phyloP scores from a whole-genome alignment of 2,113 vertebrate species.

The Chloropsis hardwickii region DNA sequence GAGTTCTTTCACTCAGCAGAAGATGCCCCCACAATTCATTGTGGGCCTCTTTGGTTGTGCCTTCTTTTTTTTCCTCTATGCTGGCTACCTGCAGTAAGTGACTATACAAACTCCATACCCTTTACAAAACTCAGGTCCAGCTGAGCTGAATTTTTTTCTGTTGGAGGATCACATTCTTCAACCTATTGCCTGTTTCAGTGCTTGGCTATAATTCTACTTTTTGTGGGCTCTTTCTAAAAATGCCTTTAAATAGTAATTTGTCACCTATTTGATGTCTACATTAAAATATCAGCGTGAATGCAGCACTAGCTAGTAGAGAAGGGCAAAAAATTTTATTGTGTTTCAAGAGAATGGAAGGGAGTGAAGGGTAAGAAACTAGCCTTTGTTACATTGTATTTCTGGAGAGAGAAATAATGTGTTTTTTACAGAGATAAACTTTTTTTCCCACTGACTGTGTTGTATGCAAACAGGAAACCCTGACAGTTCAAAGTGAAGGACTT shows the following conservation, averaged over 20 bases:
- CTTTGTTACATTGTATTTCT: background rate
- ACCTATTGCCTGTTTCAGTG: background rate
- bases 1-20: background rate
- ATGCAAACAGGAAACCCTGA: constrained; percentile 53
- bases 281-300: background rate
- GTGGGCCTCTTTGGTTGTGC: background rate
- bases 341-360: background rate
- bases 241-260: background rate
- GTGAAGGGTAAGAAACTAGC: background rate
- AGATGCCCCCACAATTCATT: background rate
- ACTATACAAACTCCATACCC: background rate
- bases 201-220: background rate
- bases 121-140: background rate
- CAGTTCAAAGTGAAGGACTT: constrained; percentile 27
- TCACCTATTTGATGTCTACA: background rate
- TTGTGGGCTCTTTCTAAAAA: background rate
- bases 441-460: background rate
- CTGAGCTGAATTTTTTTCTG: background rate
- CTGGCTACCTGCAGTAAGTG: background rate
- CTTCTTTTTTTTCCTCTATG: background rate
- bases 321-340: background rate
- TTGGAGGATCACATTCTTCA: background rate
- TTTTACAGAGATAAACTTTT: background rate
- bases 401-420: background rate
- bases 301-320: background rate